These are phyloP conservation scores for Hippopotamus amphibius DNA, from an alignment of 2,113 vertebrate genomes.

Conservation along the genomic window DNA sequence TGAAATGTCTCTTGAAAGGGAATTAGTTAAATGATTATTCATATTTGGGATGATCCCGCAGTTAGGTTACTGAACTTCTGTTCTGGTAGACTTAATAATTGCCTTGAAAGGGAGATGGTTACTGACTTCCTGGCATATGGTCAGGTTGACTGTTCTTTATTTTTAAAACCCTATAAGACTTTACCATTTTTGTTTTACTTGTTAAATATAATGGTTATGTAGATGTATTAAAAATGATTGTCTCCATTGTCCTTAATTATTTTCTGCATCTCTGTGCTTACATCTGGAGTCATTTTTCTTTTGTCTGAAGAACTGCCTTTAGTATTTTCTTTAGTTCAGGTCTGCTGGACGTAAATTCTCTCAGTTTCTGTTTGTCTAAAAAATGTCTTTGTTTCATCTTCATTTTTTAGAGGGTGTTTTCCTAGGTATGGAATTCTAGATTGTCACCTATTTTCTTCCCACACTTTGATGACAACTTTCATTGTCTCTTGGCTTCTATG, in stretches of 20 bases:
- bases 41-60: neutral
- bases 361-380: neutral
- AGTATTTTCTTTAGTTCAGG: neutral
- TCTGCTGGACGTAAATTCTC: neutral
- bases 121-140: neutral
- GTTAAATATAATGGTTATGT: neutral
- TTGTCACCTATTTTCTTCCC: neutral
- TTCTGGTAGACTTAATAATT: neutral
- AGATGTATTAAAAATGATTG: neutral
- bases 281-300: neutral
- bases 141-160: neutral
- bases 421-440: neutral
- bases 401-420: neutral
- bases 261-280: neutral
- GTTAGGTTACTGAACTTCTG: neutral
- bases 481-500: neutral
- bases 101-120: neutral
- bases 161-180: neutral
- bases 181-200: constrained; percentile 4
- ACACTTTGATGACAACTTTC: neutral
- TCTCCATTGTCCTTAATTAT: neutral
- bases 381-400: neutral
- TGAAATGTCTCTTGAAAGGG: neutral
- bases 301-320: neutral
- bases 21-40: neutral